phyloP scores from a whole-genome alignment of 2,888 invertebrate species.

The Microctonus hyperodae region DNA sequence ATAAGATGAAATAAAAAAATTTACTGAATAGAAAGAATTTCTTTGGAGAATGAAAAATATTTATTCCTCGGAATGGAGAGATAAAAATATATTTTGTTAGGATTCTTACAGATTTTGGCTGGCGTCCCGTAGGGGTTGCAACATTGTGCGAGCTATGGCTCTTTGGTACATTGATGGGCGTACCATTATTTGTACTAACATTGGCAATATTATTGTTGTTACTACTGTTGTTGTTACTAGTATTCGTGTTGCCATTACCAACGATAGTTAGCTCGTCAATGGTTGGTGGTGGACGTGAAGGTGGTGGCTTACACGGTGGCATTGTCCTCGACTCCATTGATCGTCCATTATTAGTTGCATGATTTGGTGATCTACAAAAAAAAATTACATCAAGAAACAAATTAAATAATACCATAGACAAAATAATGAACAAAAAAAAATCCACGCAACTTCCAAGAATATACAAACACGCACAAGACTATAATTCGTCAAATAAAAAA shows the following conservation, averaged over 20 bases:
- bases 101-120: slow-evolving; percentile 56
- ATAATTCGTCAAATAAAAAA: background rate
- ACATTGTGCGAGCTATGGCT: slow-evolving; percentile 58
- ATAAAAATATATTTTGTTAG: background rate
- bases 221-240: slow-evolving; percentile 45
- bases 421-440: background rate
- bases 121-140: slow-evolving; percentile 57
- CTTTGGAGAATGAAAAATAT: background rate
- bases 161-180: slow-evolving; percentile 55
- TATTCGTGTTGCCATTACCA: slow-evolving; percentile 36
- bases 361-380: slow-evolving; percentile 46
- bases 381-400: background rate
- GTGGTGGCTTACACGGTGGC: slow-evolving; percentile 60
- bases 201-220: slow-evolving; percentile 43
- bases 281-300: slow-evolving; percentile 58
- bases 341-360: slow-evolving; percentile 55
- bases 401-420: background rate
- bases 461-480: background rate
- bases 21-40: background rate
- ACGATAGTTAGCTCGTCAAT: slow-evolving; percentile 47
- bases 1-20: background rate
- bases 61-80: background rate
- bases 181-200: slow-evolving; percentile 46
- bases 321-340: slow-evolving; percentile 54
- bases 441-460: background rate